Evolutionary conservation across 2,888 invertebrate species (phyloP), one percentile per base, ranked within the genome.

Genomic region (Dendrolimus pini): DNA sequence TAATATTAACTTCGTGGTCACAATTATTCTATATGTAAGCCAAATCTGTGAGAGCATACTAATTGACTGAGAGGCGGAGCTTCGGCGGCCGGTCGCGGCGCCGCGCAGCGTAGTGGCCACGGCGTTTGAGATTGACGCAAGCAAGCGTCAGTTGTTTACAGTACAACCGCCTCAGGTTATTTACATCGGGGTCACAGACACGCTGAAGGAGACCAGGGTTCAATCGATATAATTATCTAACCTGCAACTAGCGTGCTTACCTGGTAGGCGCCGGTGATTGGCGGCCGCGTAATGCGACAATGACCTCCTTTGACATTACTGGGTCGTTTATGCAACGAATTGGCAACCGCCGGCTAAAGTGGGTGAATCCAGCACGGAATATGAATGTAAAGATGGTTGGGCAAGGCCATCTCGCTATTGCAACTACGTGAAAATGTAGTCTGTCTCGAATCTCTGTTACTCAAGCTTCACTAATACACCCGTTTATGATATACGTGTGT

Each of bases 121-220:
- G 67, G 73, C 75, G 74, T 74, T 74, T 77, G 75, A 72, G 72
- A 83, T 86, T 86, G 89, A 88, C 89, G 89, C 85, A 85, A 85
- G 82, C 78, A 60, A 67, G 72, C 83, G 78, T 82, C 82, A 78
- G 82, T 83, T 89, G 89, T 89, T 89, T 89, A 89, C 86, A 82
- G 81, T 80, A 83, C 78, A 81, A 79, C 71, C 81, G 82, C 82
- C 85, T 80, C 82, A 85, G 89, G 89, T 88, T 89, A 89, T 89
- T 89, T 86, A 88, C 90, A 89, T 88, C 85, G 89, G 88, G 89
- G 89, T 90, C 89, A 89, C 86, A 90, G 89, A 89, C 89, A 89
- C 86, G 77, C 70, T 73, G 86, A 87, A 86, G 87, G 85, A 85
- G 85, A 85, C 79, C 77, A 75, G 77, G 79, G 81, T 83, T 83